Conservation (phyloP, 2,888 invertebrate species). For the Lycaena phlaeas region DNA sequence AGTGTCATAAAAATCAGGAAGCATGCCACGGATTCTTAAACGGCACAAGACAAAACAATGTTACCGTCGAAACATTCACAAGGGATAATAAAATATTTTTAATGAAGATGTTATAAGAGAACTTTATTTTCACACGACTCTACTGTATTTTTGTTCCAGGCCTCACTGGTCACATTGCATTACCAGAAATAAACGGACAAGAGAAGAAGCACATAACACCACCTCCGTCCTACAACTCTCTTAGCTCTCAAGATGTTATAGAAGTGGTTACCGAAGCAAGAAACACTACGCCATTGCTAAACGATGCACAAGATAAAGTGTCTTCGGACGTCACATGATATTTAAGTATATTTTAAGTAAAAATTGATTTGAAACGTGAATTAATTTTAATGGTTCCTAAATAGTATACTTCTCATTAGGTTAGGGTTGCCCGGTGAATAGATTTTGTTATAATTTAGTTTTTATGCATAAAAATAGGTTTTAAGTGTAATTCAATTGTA, state of each 20-base stretch:
- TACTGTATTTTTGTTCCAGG: constrained; percentile 38
- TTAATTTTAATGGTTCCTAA: constrained; percentile 2
- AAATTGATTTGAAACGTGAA: background rate
- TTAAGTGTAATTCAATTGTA: too few species aligned
- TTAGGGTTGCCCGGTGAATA: too few species aligned
- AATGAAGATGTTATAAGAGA: too few species aligned
- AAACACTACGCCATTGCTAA: constrained; percentile 21
- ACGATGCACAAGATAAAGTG: constrained; percentile 6
- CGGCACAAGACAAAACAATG: too few species aligned
- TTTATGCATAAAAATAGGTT: too few species aligned
- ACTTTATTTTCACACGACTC: too few species aligned
- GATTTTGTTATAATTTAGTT: too few species aligned
- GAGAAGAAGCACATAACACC: constrained; percentile 33
- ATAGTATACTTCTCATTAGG: background rate
- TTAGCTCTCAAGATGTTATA: constrained; percentile 34
- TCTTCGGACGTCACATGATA: constrained; percentile 23
- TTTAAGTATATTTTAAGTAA: background rate
- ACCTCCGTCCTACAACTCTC: constrained; percentile 48
- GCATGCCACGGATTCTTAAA: too few species aligned
- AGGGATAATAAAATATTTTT: too few species aligned
- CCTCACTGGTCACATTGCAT: constrained; percentile 47
- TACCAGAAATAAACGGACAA: constrained; percentile 32
- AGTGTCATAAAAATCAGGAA: too few species aligned
- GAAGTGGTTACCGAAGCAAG: constrained; percentile 45
- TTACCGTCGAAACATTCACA: too few species aligned